These are phyloP conservation scores for Margaritifera margaritifera DNA, from an alignment of 2,888 invertebrate genomes.

Conservation along the genomic window DNA sequence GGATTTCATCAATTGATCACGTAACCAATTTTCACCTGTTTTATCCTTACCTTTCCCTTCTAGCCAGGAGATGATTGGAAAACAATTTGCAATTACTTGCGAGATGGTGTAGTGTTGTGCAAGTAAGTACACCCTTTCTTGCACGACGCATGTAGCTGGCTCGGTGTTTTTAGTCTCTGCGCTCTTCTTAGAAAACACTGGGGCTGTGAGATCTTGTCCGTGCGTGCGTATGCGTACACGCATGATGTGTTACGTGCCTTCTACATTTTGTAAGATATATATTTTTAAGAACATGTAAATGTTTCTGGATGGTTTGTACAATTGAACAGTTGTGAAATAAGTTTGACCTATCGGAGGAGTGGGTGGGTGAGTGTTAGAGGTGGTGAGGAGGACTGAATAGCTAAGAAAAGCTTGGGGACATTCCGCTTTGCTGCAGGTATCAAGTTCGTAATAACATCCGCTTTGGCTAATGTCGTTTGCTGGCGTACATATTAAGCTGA, in stretches of 20 bases:
- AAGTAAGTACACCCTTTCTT: constrained; percentile 53
- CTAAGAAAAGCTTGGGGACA: background rate
- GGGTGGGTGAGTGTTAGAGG: constrained; percentile 15
- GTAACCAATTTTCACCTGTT: too few relatives aligned
- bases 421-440: background rate
- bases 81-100: constrained; percentile 45
- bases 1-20: too few relatives aligned
- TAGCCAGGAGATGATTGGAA: constrained; percentile 44
- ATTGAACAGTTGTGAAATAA: too few relatives aligned
- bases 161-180: background rate
- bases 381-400: background rate
- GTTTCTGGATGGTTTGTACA: too few relatives aligned
- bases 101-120: constrained; percentile 66
- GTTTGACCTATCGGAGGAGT: too few relatives aligned
- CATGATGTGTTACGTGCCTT: too few relatives aligned
- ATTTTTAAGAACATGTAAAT: too few relatives aligned
- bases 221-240: too few relatives aligned
- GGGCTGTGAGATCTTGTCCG: background rate
- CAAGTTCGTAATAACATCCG: background rate
- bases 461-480: too few relatives aligned
- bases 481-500: too few relatives aligned
- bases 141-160: background rate
- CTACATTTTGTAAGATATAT: too few relatives aligned
- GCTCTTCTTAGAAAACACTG: background rate
- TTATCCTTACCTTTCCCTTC: constrained; percentile 4